Evolutionary conservation across 2,888 invertebrate species (phyloP).

Genomic region (Lasioglossum leucozonium): DNA sequence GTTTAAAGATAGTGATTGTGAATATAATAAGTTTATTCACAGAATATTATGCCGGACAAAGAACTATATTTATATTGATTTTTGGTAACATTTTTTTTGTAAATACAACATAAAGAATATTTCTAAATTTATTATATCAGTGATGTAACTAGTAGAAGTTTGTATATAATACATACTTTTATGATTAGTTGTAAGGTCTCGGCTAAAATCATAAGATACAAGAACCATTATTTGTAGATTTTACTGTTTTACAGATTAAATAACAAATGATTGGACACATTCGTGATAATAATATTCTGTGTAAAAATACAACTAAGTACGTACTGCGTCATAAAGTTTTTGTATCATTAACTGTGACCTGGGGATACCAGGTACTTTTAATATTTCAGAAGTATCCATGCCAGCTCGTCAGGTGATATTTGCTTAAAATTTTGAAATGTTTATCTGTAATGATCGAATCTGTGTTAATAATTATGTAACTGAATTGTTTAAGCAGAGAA

Average conservation of each 20-base stretch:
- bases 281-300: slow-evolving; percentile 54
- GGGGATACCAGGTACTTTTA: slow-evolving; percentile 63
- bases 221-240: slow-evolving; percentile 31
- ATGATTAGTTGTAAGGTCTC: slow-evolving; percentile 48
- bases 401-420: slow-evolving; percentile 74
- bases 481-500: slow-evolving; percentile 84
- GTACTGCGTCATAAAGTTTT: slow-evolving; percentile 54
- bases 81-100: slow-evolving; percentile 16
- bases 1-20: slow-evolving; percentile 52
- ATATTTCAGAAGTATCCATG: slow-evolving; percentile 76
- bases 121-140: slow-evolving; percentile 42
- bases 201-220: slow-evolving; percentile 37
- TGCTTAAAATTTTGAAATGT: slow-evolving; percentile 71
- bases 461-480: slow-evolving; percentile 79
- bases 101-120: slow-evolving; percentile 25
- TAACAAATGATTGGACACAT: slow-evolving; percentile 43
- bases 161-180: slow-evolving; percentile 41
- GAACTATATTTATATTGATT: slow-evolving; percentile 25
- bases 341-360: slow-evolving; percentile 67
- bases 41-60: slow-evolving; percentile 53
- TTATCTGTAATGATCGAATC: slow-evolving; percentile 59
- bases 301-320: slow-evolving; percentile 52
- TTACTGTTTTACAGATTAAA: slow-evolving; percentile 43
- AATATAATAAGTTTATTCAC: slow-evolving; percentile 57
- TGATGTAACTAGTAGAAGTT: slow-evolving; percentile 38